A percentile compares a stretch with the other conserved stretches of the same genome.
phyloP scores from a whole-genome alignment of 2,797 vertebrate genomes.

The Leuciscus waleckii region DNA sequence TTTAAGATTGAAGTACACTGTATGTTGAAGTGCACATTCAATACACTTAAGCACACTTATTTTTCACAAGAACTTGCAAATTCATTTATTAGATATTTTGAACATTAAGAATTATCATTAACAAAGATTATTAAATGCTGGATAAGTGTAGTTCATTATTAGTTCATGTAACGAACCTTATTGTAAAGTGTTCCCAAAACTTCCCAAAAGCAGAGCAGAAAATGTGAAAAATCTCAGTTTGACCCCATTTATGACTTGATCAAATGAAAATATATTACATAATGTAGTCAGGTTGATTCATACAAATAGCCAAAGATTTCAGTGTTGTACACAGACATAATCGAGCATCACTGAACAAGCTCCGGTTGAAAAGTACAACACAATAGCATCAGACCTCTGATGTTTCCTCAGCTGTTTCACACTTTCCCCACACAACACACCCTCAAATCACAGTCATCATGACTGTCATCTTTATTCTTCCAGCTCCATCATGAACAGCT shows the following conservation, averaged over 20 bases:
- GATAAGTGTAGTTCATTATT: too few relatives aligned
- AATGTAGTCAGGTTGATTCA: not conserved
- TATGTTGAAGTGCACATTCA: not conserved
- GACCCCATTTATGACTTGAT: too few relatives aligned
- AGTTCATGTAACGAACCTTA: too few relatives aligned
- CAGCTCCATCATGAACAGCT: not conserved
- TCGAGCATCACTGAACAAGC: not conserved
- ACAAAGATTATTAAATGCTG: too few relatives aligned
- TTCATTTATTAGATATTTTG: too few relatives aligned
- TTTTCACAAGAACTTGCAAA: too few relatives aligned
- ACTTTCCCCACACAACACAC: not conserved
- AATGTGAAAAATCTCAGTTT: too few relatives aligned
- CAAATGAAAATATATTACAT: too few relatives aligned
- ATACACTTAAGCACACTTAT: too few relatives aligned
- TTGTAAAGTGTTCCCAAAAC: too few relatives aligned
- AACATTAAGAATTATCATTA: too few relatives aligned
- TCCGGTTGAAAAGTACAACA: not conserved
- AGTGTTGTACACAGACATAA: not conserved
- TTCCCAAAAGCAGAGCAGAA: too few relatives aligned
- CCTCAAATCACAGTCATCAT: not conserved
- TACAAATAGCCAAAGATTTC: not conserved
- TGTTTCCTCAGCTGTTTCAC: not conserved
- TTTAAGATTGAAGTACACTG: not conserved
- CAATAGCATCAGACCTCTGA: not conserved
- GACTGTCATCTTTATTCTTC: not conserved